Evolutionary conservation across 2,888 invertebrate species (phyloP).

Genomic region (Catocala fraxini): DNA sequence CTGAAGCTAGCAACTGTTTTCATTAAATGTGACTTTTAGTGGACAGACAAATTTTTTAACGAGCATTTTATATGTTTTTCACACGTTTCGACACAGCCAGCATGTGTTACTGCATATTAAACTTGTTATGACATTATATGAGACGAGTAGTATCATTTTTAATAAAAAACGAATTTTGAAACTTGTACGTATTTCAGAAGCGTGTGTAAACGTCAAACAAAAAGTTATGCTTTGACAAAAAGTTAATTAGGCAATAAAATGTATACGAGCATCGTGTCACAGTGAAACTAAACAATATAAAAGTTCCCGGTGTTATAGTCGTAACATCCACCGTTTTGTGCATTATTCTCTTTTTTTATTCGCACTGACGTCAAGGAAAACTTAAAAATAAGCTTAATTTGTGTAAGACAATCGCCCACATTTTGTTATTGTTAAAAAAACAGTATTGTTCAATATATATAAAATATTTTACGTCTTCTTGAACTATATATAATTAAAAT

Average conservation of each 20-base stretch:
- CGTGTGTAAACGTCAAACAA: slow-evolving; percentile 60
- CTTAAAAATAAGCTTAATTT: slow-evolving; percentile 34
- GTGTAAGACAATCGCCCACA: slow-evolving; percentile 15
- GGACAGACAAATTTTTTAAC: slow-evolving; percentile 77
- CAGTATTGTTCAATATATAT: background rate
- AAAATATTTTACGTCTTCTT: too few relatives aligned
- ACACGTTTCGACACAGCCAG: slow-evolving; percentile 67
- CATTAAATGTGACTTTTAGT: slow-evolving; percentile 76
- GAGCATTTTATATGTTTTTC: slow-evolving; percentile 75
- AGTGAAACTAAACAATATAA: slow-evolving; percentile 76
- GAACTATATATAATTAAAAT: too few relatives aligned
- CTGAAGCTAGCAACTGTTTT: slow-evolving; percentile 50
- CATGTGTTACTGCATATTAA: slow-evolving; percentile 62
- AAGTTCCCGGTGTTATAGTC: slow-evolving; percentile 58
- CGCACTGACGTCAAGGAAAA: slow-evolving; percentile 43
- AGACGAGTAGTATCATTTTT: slow-evolving; percentile 79
- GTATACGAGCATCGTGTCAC: slow-evolving; percentile 79
- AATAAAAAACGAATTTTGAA: slow-evolving; percentile 61
- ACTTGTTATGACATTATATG: slow-evolving; percentile 79
- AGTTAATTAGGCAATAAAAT: slow-evolving; percentile 77
- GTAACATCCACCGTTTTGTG: slow-evolving; percentile 55
- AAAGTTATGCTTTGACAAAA: slow-evolving; percentile 83
- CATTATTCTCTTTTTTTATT: slow-evolving; percentile 52
- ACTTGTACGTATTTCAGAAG: slow-evolving; percentile 62
- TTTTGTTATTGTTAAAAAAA: slow-evolving; percentile 6